These are phyloP conservation scores for Zaprionus camerounensis DNA, from an alignment of 1,140 invertebrate species.

Conservation along the genomic window DNA sequence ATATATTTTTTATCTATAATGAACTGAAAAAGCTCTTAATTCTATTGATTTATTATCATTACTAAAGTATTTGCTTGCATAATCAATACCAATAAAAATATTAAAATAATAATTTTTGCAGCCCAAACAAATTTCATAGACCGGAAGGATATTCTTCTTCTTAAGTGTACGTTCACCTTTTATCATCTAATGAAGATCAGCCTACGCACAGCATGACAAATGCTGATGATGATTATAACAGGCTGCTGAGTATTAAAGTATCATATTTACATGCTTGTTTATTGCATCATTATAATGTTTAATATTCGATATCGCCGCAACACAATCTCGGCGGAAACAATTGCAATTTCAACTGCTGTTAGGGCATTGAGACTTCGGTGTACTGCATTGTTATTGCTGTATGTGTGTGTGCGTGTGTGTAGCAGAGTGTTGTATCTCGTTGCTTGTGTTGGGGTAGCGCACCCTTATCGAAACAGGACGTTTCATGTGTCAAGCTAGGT, in stretches of 20 bases:
- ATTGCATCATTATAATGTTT: constrained; percentile 5
- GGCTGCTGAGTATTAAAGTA: constrained; percentile 2
- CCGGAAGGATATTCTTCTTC: background rate
- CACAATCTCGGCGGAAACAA: background rate
- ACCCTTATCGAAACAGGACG: constrained; percentile 52
- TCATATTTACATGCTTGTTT: background rate
- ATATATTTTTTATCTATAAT: too few relatives aligned
- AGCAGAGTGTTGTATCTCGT: too few relatives aligned
- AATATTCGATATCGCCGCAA: background rate
- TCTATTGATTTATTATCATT: too few relatives aligned
- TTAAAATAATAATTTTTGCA: background rate
- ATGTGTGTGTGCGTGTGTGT: too few relatives aligned
- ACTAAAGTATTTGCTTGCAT: too few relatives aligned
- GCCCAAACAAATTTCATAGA: background rate
- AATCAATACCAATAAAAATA: background rate
- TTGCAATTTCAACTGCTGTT: background rate
- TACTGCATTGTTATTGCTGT: background rate
- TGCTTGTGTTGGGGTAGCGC: background rate
- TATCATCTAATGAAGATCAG: background rate
- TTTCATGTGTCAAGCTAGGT: constrained; percentile 70
- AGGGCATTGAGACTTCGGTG: background rate
- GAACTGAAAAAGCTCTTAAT: too few relatives aligned
- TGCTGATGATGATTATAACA: background rate
- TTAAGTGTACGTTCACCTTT: background rate
- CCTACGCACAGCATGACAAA: background rate